Conservation (phyloP, 2,888 invertebrate genomes). For the Sinhomidia bicolor region DNA sequence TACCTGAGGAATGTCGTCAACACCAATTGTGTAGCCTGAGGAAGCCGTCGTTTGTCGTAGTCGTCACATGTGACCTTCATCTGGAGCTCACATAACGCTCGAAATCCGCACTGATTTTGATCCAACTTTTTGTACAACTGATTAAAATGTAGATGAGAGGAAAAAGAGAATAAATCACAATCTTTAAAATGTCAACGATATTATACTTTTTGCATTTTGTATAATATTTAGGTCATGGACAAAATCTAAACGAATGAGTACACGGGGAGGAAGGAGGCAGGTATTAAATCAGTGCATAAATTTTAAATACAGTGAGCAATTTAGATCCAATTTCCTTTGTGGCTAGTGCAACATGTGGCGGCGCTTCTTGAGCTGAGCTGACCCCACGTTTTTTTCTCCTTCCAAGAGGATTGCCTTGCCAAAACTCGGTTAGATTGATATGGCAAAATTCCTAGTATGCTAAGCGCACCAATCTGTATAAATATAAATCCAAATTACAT, state of each 20-base stretch:
- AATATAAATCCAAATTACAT: too few species aligned
- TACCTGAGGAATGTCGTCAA: conserved; percentile 59
- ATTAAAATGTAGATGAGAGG: not conserved
- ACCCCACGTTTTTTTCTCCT: conserved; percentile 27
- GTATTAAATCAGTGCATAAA: not conserved
- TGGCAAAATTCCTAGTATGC: conserved; percentile 51
- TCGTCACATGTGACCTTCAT: conserved; percentile 53
- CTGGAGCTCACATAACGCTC: conserved; percentile 64
- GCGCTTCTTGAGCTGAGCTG: not conserved
- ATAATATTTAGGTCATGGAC: conserved; percentile 41
- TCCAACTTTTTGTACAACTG: conserved; percentile 62
- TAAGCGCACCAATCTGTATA: conserved; percentile 23
- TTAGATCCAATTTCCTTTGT: conserved; percentile 46
- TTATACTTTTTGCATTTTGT: not conserved
- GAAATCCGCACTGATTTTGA: conserved; percentile 56
- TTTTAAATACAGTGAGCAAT: conserved; percentile 20
- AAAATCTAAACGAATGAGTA: not conserved
- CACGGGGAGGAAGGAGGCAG: not conserved
- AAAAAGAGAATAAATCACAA: conserved; percentile 2
- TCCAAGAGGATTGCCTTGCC: conserved; percentile 24
- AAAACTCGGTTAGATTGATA: conserved; percentile 47
- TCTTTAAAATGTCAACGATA: not conserved
- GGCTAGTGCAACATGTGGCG: conserved; percentile 50
- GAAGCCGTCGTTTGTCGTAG: conserved; percentile 40
- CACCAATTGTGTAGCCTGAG: conserved; percentile 49